Base-by-base conservation (phyloP, 1,140 invertebrate genomes). In the Phortica variegata region DNA sequence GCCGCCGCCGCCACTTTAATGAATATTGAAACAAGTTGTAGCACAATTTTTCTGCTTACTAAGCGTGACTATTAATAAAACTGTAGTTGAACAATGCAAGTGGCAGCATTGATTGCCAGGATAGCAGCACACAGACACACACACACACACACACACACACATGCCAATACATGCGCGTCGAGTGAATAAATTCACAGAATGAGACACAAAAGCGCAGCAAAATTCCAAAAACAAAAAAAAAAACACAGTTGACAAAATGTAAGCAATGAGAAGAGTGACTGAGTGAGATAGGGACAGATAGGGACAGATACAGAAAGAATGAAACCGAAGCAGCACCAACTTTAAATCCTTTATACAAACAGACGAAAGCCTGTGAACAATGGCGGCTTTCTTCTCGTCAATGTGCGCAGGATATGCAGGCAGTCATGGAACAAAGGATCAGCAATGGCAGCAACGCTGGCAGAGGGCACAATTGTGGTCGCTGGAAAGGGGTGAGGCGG, bases 271-370 rank as follows among this genome's bases (percentile, higher is more conserved):
- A 33, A 33, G 29, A 61, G 54, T 61, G 54, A 61, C 57, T 58
- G 54, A 15, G 17, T 5, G 29, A 29, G 17, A 10, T 12, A 16
- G n/a, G n/a, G n/a, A n/a, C n/a, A n/a, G n/a, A n/a, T n/a, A n/a
- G n/a, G n/a, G n/a, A n/a, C n/a, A 8, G 23, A 18, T 3, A 32
- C 2, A 20, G 7, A 58, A 62, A 58, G 52, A 58, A 41, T 55
- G 58, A 61, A 61, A 61, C 59, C 61, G 62, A 62, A n/a, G n/a
- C n/a, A n/a, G n/a, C n/a, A n/a, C n/a, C n/a, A 61, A 61, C 60
- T 61, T 61, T 61, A 62, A 61, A 61, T 61, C 60, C 60, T 62
- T 61, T 61, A 62, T 59, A 57, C 61, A 61, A 61, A 61, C 59
- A 61, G 62, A n/a, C n/a, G n/a, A 62, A 58, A 56, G 36, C 55